Evolutionary conservation across 1,140 invertebrate species (phyloP).

Genomic region (Agrypnia vestita): DNA sequence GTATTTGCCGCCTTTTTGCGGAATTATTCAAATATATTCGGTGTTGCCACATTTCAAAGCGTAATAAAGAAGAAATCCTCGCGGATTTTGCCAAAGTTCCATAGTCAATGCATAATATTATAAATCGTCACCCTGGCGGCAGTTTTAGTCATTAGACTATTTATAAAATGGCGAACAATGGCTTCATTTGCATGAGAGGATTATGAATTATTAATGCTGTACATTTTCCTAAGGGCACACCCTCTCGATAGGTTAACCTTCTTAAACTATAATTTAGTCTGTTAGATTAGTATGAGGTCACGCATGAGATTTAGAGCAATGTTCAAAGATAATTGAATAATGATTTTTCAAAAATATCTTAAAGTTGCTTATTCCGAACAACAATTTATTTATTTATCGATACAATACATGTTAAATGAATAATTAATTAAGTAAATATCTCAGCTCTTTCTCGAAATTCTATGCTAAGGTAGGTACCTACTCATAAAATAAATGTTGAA

Average conservation of each 20-base stretch:
- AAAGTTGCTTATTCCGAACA: no score
- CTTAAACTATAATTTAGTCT: no score
- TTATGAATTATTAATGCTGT: constrained; percentile 22
- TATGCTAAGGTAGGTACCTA: no score
- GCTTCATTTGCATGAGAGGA: constrained; percentile 2
- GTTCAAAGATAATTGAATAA: no score
- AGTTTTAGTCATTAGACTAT: constrained; percentile 20
- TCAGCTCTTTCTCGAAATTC: no score
- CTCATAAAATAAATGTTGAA: no score
- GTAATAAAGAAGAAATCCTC: not conserved
- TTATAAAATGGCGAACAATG: constrained; percentile 31
- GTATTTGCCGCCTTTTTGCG: constrained; percentile 4
- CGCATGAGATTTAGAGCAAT: no score
- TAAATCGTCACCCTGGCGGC: not conserved
- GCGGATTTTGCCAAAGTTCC: not conserved
- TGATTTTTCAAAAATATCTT: no score
- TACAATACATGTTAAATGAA: no score
- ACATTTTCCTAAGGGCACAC: constrained; percentile 7
- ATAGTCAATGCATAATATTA: constrained; percentile 18
- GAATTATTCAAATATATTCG: constrained; percentile 1
- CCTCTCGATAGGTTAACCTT: not conserved
- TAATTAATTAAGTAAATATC: no score
- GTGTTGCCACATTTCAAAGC: constrained; percentile 2
- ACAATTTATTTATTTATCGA: no score
- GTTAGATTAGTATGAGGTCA: no score